Percentiles rank a stretch among this genome's conserved stretches.
phyloP scores from a whole-genome alignment of 2,797 vertebrate genomes.

The Holocentrus rufus region DNA sequence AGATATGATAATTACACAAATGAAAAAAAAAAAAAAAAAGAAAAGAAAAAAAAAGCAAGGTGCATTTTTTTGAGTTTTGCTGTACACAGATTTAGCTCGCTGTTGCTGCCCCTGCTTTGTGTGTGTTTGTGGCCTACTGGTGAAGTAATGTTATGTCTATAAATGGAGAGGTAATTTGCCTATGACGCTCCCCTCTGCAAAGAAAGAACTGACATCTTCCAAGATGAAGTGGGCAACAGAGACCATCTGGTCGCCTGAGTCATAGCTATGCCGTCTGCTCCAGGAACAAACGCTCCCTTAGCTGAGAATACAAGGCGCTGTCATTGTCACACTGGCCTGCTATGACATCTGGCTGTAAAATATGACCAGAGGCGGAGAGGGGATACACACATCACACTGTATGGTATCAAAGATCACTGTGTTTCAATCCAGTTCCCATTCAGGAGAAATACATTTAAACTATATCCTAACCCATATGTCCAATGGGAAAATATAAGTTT shows the following conservation, averaged over 20 bases:
- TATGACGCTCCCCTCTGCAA: slow-evolving; percentile 40
- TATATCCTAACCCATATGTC: neutral
- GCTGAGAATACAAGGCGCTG: slow-evolving; percentile 56
- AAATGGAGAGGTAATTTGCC: slow-evolving; percentile 50
- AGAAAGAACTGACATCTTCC: slow-evolving; percentile 54
- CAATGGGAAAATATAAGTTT: too few relatives aligned
- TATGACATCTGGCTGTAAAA: slow-evolving; percentile 10
- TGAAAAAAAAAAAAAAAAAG: slow-evolving; percentile 21
- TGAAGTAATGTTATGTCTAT: slow-evolving; percentile 34
- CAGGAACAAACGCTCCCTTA: slow-evolving; percentile 51
- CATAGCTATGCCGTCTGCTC: slow-evolving; percentile 51
- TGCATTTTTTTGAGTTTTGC: slow-evolving; percentile 21
- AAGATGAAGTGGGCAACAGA: slow-evolving; percentile 65
- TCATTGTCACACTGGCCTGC: slow-evolving; percentile 25
- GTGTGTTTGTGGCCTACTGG: slow-evolving; percentile 12
- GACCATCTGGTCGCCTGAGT: slow-evolving; percentile 73
- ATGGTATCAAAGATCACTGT: slow-evolving; percentile 9
- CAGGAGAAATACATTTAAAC: neutral
- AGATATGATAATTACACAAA: slow-evolving; percentile 27
- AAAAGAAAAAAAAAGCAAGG: slow-evolving; percentile 23
- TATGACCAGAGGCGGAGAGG: slow-evolving; percentile 6
- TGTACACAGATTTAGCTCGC: slow-evolving; percentile 30
- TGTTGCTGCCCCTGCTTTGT: slow-evolving; percentile 1
- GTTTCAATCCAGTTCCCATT: slow-evolving; percentile 1
- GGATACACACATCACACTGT: neutral